Percentiles rank a stretch among this genome's conserved stretches.
Evolutionary conservation across 2,113 vertebrate genomes (phyloP).

Genomic region (Pristiophorus japonicus): DNA sequence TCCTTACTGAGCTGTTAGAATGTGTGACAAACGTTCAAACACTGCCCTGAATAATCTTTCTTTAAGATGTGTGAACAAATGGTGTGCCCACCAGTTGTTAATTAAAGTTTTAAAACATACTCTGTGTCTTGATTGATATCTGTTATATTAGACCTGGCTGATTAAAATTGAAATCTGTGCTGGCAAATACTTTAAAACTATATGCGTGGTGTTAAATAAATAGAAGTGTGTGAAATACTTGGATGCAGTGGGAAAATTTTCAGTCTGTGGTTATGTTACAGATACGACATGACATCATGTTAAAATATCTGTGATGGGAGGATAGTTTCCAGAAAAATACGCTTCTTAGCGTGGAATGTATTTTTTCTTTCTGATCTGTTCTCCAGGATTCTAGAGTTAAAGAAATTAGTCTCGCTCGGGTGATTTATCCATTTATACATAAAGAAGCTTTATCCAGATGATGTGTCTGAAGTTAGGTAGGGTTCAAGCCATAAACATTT

Average conservation of each 20-base stretch:
- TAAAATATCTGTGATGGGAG: slow-evolving; percentile 36
- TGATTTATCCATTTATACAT: neutral
- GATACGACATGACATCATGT: slow-evolving; percentile 47
- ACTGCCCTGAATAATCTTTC: slow-evolving; percentile 54
- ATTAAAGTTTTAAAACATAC: slow-evolving; percentile 59
- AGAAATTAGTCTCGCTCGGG: neutral
- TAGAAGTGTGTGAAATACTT: slow-evolving; percentile 59
- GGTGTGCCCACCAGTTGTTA: slow-evolving; percentile 62
- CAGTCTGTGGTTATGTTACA: slow-evolving; percentile 49
- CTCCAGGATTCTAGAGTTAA: neutral
- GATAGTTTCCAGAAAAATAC: slow-evolving; percentile 12
- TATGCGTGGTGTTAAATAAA: slow-evolving; percentile 66
- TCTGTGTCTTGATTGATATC: slow-evolving; percentile 72
- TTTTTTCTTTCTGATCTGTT: slow-evolving; percentile 2
- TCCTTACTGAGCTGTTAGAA: slow-evolving; percentile 55
- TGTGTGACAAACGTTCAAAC: slow-evolving; percentile 46
- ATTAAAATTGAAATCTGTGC: slow-evolving; percentile 64
- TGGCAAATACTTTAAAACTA: slow-evolving; percentile 66
- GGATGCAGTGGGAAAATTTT: slow-evolving; percentile 58
- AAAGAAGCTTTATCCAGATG: slow-evolving; percentile 19
- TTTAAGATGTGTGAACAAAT: slow-evolving; percentile 65
- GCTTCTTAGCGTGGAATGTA: neutral
- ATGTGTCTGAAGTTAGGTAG: neutral
- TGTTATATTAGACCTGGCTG: slow-evolving; percentile 72
- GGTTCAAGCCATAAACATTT: neutral